Evolutionary conservation across 2,113 vertebrate genomes (phyloP).

Genomic region (Acanthisitta chloris): DNA sequence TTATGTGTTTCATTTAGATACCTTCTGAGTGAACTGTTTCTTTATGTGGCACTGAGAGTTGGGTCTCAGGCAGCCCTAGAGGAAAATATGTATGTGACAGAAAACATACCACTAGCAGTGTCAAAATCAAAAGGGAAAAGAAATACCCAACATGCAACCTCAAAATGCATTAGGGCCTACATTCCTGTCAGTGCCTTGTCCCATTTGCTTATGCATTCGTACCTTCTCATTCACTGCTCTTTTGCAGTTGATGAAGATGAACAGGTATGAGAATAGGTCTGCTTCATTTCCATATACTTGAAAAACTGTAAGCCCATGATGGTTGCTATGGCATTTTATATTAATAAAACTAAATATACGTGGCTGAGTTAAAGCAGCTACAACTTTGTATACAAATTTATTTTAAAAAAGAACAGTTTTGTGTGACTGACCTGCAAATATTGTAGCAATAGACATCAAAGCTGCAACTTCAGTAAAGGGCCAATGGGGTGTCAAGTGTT

Average conservation of each 20-base stretch:
- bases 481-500: neutral
- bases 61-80: neutral
- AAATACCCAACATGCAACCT: neutral
- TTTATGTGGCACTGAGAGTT: neutral
- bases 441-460: neutral
- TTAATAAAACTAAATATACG: neutral
- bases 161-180: neutral
- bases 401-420: neutral
- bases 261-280: neutral
- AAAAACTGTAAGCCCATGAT: neutral
- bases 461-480: neutral
- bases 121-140: neutral
- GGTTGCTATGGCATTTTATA: neutral
- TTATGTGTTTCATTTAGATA: neutral
- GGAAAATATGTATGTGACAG: neutral
- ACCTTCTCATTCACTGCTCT: neutral
- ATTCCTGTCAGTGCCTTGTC: neutral
- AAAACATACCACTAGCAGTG: neutral
- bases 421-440: neutral
- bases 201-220: neutral
- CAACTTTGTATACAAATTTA: neutral
- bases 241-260: neutral
- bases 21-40: neutral
- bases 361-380: neutral
- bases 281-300: neutral